These are phyloP conservation scores for Nebria salina DNA, from an alignment of 2,888 invertebrate species.

Conservation along the genomic window DNA sequence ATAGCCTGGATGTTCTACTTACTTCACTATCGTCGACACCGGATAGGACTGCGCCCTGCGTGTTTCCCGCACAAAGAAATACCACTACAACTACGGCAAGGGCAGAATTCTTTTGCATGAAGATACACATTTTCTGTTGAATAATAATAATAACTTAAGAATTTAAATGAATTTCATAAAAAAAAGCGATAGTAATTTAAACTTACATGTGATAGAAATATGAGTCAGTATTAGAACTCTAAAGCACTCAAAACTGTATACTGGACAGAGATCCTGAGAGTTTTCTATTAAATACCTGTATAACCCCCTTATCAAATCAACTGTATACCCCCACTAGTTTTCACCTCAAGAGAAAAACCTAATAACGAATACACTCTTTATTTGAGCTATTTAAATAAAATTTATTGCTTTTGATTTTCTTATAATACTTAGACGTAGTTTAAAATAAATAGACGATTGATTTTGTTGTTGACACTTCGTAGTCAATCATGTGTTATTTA, in stretches of 20 bases:
- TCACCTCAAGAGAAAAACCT: not conserved
- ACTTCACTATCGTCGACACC: constrained; percentile 48
- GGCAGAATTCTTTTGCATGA: constrained; percentile 15
- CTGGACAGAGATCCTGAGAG: not conserved
- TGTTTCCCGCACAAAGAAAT: not conserved
- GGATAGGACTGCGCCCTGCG: constrained; percentile 28
- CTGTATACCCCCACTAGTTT: not conserved
- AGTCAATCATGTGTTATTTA: no score
- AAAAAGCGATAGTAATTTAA: not conserved
- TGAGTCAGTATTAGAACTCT: not conserved
- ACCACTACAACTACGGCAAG: constrained; percentile 4
- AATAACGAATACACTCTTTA: not conserved
- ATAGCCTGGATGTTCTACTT: not conserved
- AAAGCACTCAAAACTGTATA: not conserved
- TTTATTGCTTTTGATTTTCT: not conserved
- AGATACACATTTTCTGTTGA: constrained; percentile 20
- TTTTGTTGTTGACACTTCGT: not conserved
- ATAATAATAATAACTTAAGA: no score
- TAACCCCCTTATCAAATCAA: not conserved
- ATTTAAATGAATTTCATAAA: no score
- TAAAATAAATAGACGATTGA: not conserved
- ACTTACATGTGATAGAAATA: not conserved
- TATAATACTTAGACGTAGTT: not conserved
- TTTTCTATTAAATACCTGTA: not conserved
- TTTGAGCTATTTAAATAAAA: not conserved